Evolutionary conservation across 2,888 invertebrate species (phyloP).

Genomic region (Galeopsomyia nigrocyanea): DNA sequence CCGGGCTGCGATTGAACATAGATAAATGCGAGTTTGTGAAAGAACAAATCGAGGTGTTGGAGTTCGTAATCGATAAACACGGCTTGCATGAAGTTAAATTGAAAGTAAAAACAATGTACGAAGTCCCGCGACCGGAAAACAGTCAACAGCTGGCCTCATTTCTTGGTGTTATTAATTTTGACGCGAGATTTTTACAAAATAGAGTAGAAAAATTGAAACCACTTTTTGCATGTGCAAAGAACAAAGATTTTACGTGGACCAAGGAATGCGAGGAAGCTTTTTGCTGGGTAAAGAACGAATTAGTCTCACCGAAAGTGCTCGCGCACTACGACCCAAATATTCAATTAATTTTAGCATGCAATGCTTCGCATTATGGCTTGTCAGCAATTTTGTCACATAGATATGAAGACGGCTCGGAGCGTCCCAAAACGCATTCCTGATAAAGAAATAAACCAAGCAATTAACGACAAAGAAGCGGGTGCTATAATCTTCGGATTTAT

Average conservation of each 20-base stretch:
- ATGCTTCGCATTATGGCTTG: constrained; percentile 43
- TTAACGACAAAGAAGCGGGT: too few species aligned
- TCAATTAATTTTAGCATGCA: constrained; percentile 42
- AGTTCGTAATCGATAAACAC: constrained; percentile 50
- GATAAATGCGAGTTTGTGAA: constrained; percentile 55
- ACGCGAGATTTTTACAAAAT: too few species aligned
- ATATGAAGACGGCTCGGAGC: constrained; percentile 40
- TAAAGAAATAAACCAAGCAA: too few species aligned
- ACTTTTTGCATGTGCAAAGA: constrained; percentile 31
- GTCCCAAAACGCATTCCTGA: constrained; percentile 15
- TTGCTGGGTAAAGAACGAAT: constrained; percentile 44
- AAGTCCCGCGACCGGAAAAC: constrained; percentile 20
- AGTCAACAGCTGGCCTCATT: constrained; percentile 23
- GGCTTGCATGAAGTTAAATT: constrained; percentile 49
- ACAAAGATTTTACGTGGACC: constrained; percentile 42
- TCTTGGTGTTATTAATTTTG: constrained; percentile 26
- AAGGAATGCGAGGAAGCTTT: constrained; percentile 42
- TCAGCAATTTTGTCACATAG: constrained; percentile 41
- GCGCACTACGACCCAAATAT: constrained; percentile 44
- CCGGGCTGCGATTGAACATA: too few species aligned
- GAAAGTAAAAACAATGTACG: constrained; percentile 18
- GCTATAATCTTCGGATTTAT: too few species aligned
- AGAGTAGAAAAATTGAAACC: constrained; percentile 14
- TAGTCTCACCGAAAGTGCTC: constrained; percentile 37
- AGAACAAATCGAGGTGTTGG: constrained; percentile 51